Percentiles rank a stretch among this genome's conserved stretches.
Evolutionary conservation across 2,113 vertebrate genomes (phyloP).

Genomic region (Alligator sinensis): DNA sequence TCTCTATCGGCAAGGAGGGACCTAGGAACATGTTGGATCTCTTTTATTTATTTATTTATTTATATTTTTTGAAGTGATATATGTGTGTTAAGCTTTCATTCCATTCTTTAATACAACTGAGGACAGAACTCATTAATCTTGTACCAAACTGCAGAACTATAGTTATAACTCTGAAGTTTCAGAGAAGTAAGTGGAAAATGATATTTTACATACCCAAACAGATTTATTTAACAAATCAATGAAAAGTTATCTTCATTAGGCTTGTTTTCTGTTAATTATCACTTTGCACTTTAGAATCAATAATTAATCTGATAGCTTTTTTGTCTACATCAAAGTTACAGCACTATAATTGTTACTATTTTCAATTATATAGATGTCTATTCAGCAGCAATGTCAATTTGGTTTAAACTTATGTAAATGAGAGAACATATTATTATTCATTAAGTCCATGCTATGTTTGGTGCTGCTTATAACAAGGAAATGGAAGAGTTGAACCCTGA

Average conservation of each 20-base stretch:
- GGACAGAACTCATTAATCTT: slow-evolving; percentile 69
- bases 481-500: background rate
- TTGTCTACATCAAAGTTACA: slow-evolving; percentile 10
- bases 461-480: background rate
- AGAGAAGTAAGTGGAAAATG: slow-evolving; percentile 52
- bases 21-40: slow-evolving; percentile 9
- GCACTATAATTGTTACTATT: background rate
- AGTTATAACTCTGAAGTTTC: slow-evolving; percentile 59
- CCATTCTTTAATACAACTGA: slow-evolving; percentile 61
- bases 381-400: background rate
- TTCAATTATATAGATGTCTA: background rate
- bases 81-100: slow-evolving; percentile 70
- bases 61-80: slow-evolving; percentile 64
- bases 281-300: slow-evolving; percentile 47
- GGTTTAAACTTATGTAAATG: background rate
- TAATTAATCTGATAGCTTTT: slow-evolving; percentile 32
- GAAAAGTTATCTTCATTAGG: slow-evolving; percentile 44
- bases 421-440: background rate
- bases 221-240: slow-evolving; percentile 49
- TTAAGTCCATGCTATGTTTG: background rate
- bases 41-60: slow-evolving; percentile 46
- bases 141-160: background rate
- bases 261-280: slow-evolving; percentile 50
- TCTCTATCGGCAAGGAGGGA: slow-evolving; percentile 32
- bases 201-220: slow-evolving; percentile 62